phyloP scores from a whole-genome alignment of 2,888 invertebrate species.

The Lamellibrachia satsuma region DNA sequence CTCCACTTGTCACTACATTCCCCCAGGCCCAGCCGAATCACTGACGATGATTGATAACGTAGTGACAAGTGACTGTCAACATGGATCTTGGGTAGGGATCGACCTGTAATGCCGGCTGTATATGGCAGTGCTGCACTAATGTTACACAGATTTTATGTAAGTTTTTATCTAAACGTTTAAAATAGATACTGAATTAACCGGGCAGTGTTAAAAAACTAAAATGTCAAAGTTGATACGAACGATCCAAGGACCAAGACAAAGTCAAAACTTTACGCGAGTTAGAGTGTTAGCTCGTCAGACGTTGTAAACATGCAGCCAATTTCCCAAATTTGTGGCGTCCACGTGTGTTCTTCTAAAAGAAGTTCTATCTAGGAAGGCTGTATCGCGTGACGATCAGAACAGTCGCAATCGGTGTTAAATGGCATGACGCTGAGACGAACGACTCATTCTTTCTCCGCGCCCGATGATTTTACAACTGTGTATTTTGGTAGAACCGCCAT shows the following conservation, averaged over 20 bases:
- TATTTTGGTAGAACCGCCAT: not conserved
- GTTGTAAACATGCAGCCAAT: not conserved
- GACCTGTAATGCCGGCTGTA: not conserved
- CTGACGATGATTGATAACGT: too few species aligned
- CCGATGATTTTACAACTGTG: not conserved
- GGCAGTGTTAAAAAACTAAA: not conserved
- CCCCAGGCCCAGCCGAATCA: too few species aligned
- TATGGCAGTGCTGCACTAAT: not conserved
- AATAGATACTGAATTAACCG: not conserved
- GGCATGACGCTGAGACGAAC: not conserved
- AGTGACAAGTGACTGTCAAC: too few species aligned
- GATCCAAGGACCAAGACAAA: too few species aligned
- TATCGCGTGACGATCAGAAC: not conserved
- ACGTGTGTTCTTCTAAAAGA: not conserved
- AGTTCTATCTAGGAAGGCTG: not conserved
- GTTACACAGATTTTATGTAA: not conserved
- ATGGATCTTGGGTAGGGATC: too few species aligned
- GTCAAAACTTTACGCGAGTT: too few species aligned
- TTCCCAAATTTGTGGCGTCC: not conserved
- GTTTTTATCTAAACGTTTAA: not conserved
- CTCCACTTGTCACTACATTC: too few species aligned
- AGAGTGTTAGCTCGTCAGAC: not conserved
- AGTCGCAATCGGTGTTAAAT: not conserved
- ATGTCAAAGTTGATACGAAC: not conserved
- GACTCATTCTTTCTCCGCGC: slow-evolving; percentile 1